Percentiles rank a stretch among this genome's conserved stretches.
Conservation (phyloP, 2,888 invertebrate species). For the Netelia virgata region DNA sequence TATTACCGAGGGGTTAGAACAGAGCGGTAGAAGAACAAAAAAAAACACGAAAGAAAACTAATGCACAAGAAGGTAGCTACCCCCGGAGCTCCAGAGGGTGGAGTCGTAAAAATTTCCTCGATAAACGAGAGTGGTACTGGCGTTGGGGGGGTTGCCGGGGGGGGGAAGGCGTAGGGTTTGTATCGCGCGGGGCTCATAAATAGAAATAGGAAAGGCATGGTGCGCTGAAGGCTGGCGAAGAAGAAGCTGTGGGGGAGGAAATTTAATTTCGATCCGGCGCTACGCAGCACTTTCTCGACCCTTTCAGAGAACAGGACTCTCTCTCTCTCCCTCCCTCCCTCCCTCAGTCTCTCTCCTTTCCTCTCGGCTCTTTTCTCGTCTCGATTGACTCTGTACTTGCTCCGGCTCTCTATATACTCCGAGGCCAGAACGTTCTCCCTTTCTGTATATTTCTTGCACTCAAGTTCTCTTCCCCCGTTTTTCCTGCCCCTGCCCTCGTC, state of each 20-base stretch:
- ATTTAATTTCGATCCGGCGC: conserved; percentile 66
- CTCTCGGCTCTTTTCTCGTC: conserved; percentile 13
- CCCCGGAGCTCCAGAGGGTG: neutral
- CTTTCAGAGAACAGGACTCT: conserved; percentile 57
- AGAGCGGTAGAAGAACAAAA: conserved; percentile 5
- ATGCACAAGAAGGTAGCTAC: conserved; percentile 25
- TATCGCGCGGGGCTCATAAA: conserved; percentile 66
- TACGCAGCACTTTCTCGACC: conserved; percentile 65
- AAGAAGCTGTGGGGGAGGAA: conserved; percentile 32
- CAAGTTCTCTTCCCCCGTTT: conserved; percentile 44
- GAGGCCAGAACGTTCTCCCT: neutral
- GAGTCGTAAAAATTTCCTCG: conserved; percentile 61
- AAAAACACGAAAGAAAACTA: conserved; percentile 44
- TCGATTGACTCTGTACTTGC: conserved; percentile 47
- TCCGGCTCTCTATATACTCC: conserved; percentile 22
- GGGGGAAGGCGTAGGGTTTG: conserved; percentile 41
- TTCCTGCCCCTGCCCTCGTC: conserved; percentile 10
- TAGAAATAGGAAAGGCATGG: conserved; percentile 63
- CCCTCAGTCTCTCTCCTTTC: neutral
- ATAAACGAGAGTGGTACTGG: conserved; percentile 62
- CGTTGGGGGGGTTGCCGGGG: neutral
- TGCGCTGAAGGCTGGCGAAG: conserved; percentile 35
- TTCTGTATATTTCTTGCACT: conserved; percentile 37
- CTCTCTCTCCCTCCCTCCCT: conserved; percentile 27
- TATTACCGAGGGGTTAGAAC: conserved; percentile 7